Conservation (phyloP, 2,797 vertebrate species). For the Okamejei kenojei region DNA sequence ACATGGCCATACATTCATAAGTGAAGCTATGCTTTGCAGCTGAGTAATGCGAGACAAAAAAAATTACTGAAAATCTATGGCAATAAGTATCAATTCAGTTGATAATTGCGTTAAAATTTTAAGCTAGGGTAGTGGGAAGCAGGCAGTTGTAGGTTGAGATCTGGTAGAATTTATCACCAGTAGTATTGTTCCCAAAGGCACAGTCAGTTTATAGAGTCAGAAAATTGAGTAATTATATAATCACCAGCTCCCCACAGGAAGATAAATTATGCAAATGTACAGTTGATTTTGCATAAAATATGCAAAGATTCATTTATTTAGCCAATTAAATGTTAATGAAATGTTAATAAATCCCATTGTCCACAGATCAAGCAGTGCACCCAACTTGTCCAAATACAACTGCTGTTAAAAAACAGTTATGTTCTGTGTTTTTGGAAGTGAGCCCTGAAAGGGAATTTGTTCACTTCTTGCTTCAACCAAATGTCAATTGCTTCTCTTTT, state of each 20-base stretch:
- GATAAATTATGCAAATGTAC: neutral
- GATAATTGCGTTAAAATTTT: neutral
- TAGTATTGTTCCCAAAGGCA: neutral
- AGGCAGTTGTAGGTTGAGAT: too few relatives aligned
- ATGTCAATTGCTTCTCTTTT: neutral
- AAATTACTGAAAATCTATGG: neutral
- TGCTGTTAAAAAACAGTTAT: neutral
- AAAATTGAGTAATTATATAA: neutral
- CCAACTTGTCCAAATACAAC: neutral
- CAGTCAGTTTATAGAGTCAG: neutral
- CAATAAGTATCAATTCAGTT: constrained; percentile 4
- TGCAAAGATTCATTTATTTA: constrained; percentile 16
- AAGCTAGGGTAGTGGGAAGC: neutral
- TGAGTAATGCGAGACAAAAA: neutral
- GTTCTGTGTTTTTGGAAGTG: neutral
- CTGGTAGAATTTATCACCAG: neutral
- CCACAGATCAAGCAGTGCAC: neutral
- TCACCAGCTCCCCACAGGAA: neutral
- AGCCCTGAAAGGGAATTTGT: neutral
- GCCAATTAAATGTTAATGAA: constrained; percentile 9
- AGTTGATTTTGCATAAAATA: neutral
- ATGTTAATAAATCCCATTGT: constrained; percentile 13
- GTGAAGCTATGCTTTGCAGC: neutral
- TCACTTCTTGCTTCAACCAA: neutral
- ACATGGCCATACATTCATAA: neutral